A percentile compares a stretch with the other conserved stretches of the same genome.
These are phyloP conservation scores for Hippocampus guttulatus DNA, from an alignment of 2,113 vertebrate species.

Conservation along the genomic window DNA sequence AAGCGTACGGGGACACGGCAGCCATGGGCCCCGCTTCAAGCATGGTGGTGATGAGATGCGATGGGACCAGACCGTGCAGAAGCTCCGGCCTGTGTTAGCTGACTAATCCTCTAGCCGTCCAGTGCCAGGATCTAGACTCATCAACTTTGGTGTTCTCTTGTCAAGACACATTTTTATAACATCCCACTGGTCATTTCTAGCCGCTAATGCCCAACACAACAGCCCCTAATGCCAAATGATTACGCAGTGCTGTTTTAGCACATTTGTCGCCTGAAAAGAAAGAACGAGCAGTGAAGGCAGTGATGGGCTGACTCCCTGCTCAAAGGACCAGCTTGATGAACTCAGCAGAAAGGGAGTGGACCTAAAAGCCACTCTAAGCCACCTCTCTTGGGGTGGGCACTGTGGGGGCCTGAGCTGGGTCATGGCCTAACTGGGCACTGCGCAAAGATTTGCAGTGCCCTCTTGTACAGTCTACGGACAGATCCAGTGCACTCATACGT, in stretches of 20 bases:
- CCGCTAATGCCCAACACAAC: slow-evolving; percentile 80
- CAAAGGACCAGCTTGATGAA: slow-evolving; percentile 71
- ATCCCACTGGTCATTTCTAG: slow-evolving; percentile 70
- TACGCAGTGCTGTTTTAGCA: slow-evolving; percentile 78
- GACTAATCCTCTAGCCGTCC: slow-evolving; percentile 69
- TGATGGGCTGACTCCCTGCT: slow-evolving; percentile 46
- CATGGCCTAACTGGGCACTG: slow-evolving; percentile 25
- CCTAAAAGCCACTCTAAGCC: slow-evolving; percentile 71
- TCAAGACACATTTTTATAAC: slow-evolving; percentile 74
- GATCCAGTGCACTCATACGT: slow-evolving; percentile 53
- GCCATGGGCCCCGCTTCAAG: slow-evolving; percentile 53
- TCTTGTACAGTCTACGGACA: slow-evolving; percentile 39
- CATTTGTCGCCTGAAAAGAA: slow-evolving; percentile 70
- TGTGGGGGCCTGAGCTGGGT: slow-evolving; percentile 47
- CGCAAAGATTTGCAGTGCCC: slow-evolving; percentile 44
- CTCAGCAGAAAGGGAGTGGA: slow-evolving; percentile 75
- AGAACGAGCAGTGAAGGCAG: slow-evolving; percentile 60
- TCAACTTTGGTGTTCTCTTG: slow-evolving; percentile 74
- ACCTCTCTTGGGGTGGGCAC: slow-evolving; percentile 37
- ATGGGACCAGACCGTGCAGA: slow-evolving; percentile 61
- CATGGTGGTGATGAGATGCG: slow-evolving; percentile 62
- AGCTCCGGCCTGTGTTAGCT: slow-evolving; percentile 58
- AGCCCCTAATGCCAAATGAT: slow-evolving; percentile 76
- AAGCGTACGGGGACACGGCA: slow-evolving; percentile 43
- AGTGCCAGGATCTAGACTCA: slow-evolving; percentile 74